Evolutionary conservation across 2,888 invertebrate species (phyloP), one percentile per base, ranked within the genome.

Genomic region (Agrotis exclamationis): DNA sequence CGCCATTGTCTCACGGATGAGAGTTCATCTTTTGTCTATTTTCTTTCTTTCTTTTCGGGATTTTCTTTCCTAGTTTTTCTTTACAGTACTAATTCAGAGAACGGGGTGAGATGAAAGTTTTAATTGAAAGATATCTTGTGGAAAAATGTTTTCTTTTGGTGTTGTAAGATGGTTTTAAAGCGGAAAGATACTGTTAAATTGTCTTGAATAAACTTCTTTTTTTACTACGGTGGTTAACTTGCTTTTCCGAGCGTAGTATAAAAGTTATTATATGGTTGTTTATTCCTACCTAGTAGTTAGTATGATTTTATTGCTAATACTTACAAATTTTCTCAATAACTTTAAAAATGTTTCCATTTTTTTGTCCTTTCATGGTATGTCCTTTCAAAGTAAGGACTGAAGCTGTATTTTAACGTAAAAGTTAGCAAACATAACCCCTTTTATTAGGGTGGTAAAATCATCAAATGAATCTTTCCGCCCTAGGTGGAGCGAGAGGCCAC

Each of bases 1-100:
- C 24, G 39, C 66, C n/a, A 62, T 79, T 74, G 76, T 81, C 73
- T 79, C 58, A 69, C 57, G 66, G 77, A 74, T 66, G 76, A 69
- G 70, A 79, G 71, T 73, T 76, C 70, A 83, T 77, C 74, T 85
- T 83, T 85, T 83, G 74, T 82, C 22, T 62, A 56, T 77, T 81
- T 80, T 63, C 67, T 65, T 63, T 67, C 20, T 62, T 64, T 63
- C 47, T 47, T 63, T 60, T 67, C 18, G 9, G 3, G 13, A 16
- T 60, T 68, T 66, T 65, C 24, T 59, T 80, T 70, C 9, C 47
- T 63, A 50, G 58, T 28, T 66, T 70, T 78, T 72, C 51, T 39
- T 68, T 53, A 60, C 60, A 74, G 68, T 68, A 63, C 33, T 69
- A 60, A 73, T 79, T 70, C 69, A 54, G 48, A 68, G 70, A 79